Base-by-base conservation (phyloP, 2,113 vertebrate species). In the Leptobrachium leishanense region DNA sequence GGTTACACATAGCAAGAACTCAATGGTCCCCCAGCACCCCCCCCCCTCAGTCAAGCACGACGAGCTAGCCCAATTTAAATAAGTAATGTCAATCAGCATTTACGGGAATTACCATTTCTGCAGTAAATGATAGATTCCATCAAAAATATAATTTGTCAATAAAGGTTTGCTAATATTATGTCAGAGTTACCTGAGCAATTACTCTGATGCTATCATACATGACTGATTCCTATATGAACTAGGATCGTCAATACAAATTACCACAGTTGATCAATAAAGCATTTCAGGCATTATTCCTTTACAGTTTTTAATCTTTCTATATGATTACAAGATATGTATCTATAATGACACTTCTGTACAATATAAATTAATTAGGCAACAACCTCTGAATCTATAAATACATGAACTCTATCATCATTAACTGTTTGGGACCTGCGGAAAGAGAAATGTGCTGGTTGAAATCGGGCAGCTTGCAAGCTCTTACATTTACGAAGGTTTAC, bases 151-250 rank as follows among this genome's bases (percentile, higher is more conserved):
- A 13, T 59, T 13, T 59, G 55, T 59, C 66, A 68, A 76, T 68
- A 76, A 43, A 76, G 40, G 68, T 46, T 55, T 43, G 54, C 65
- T 53, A 59, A 68, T 76, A 64, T 76, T 68, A 59, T 75, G 0
- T 54, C 40, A 76, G 67, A 59, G 46, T 53, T 68, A 31, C 31
- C 75, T n/a, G 40, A 5, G 66, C 43, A 76, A 68, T 76, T 68
- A 66, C 66, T 68, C 68, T 68, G 41, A 57, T 76, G 68, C 68
- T 55, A 76, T 76, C 54, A 76, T 46, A 68, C 40, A 55, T 57
- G n/a, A 68, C 66, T 68, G 66, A 76, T 76, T 57, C 65, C n/a
- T 41, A 66, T 65, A 68, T 68, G 50, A 76, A 68, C 68, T 68
- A 68, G 68, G 13, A 76, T 41, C 8, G n/a, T n/a, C 15, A 53